Percentiles rank a stretch among this genome's conserved stretches.
Evolutionary conservation across 2,888 invertebrate species (phyloP).

Genomic region (Meiosimyza platycephala): DNA sequence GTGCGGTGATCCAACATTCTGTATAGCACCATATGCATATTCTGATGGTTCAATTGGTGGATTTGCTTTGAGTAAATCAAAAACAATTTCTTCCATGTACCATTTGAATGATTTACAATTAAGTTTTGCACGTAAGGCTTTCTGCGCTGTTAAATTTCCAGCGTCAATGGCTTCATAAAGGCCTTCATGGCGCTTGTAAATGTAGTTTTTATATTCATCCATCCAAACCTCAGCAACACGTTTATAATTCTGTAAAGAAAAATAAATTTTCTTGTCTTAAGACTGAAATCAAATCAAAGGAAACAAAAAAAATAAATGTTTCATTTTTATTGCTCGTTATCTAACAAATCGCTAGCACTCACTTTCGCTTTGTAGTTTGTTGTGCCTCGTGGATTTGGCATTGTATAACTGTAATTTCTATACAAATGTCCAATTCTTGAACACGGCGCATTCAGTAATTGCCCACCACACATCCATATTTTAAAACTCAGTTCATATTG

Average conservation of each 20-base stretch:
- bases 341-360: too few species aligned
- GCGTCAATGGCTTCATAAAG: constrained; percentile 80
- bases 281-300: too few species aligned
- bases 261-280: too few species aligned
- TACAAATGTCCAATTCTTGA: constrained; percentile 93
- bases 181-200: constrained; percentile 82
- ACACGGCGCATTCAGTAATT: constrained; percentile 93
- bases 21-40: constrained; percentile 84
- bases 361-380: constrained; percentile 75
- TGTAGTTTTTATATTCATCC: constrained; percentile 94
- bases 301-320: too few species aligned
- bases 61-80: constrained; percentile 88
- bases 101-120: constrained; percentile 94
- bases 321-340: too few species aligned
- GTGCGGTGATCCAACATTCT: constrained; percentile 72
- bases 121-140: constrained; percentile 77
- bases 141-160: constrained; percentile 85
- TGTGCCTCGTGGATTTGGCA: constrained; percentile 94
- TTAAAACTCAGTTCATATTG: constrained; percentile 98
- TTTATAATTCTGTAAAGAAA: constrained; percentile 79
- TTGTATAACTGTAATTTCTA: constrained; percentile 79
- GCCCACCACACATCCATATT: constrained; percentile 96
- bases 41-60: constrained; percentile 89
- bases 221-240: constrained; percentile 98
- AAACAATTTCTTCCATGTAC: constrained; percentile 95